phyloP scores from a whole-genome alignment of 2,888 invertebrate species.

The Perdita meconis region DNA sequence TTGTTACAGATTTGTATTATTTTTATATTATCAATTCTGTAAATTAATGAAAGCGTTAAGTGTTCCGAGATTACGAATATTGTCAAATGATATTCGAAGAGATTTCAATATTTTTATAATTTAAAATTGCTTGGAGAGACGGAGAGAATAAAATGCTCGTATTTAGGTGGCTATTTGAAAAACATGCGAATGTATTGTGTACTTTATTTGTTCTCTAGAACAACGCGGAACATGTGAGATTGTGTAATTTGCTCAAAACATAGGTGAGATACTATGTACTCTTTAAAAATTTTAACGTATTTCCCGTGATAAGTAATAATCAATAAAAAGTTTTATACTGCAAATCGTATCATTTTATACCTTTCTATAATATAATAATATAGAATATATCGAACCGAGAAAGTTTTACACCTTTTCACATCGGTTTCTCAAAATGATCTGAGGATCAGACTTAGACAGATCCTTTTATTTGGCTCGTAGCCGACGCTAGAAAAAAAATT shows the following conservation, averaged over 20 bases:
- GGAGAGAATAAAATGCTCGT: neutral
- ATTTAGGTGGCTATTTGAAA: constrained; percentile 12
- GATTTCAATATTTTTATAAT: neutral
- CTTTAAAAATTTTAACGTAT: constrained; percentile 11
- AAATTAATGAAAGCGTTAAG: neutral
- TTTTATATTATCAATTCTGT: too few relatives aligned
- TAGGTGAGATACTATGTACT: constrained; percentile 6
- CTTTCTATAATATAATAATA: neutral
- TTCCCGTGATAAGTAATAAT: neutral
- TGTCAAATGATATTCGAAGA: constrained; percentile 7
- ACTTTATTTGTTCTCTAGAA: neutral
- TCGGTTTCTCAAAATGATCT: too few relatives aligned
- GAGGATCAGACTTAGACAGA: too few relatives aligned
- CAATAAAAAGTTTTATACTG: constrained; percentile 28
- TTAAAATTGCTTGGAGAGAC: neutral
- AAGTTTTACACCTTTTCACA: neutral
- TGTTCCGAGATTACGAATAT: neutral
- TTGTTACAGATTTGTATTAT: too few relatives aligned
- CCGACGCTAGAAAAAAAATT: too few relatives aligned
- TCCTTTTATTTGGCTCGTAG: too few relatives aligned
- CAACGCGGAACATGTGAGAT: neutral
- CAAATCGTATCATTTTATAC: neutral
- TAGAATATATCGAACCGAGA: neutral
- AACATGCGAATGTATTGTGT: constrained; percentile 36
- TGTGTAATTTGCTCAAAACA: constrained; percentile 31